A percentile compares a stretch with the other conserved stretches of the same genome.
Conservation (phyloP, 2,888 invertebrate species). For the Colletes collaris region DNA sequence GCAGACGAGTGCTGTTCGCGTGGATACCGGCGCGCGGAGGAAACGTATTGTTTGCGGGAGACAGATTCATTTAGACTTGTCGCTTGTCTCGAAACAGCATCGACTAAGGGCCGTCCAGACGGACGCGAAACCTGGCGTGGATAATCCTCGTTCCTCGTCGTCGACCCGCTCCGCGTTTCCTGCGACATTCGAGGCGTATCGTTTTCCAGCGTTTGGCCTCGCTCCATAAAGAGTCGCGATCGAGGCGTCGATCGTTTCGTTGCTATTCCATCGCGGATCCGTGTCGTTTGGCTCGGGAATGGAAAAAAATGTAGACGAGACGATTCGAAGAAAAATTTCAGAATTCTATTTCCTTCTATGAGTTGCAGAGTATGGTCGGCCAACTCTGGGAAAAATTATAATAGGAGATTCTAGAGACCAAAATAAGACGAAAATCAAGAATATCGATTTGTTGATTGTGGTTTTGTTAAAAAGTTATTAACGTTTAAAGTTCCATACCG, state of each 20-base stretch:
- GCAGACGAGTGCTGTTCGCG: slow-evolving; percentile 33
- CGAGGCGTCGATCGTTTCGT: slow-evolving; percentile 35
- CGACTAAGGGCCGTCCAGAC: slow-evolving; percentile 53
- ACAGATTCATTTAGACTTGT: slow-evolving; percentile 70
- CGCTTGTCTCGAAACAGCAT: slow-evolving; percentile 51
- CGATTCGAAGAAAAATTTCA: too few species aligned
- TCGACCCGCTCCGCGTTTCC: slow-evolving; percentile 6
- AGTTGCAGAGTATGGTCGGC: too few species aligned
- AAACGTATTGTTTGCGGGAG: slow-evolving; percentile 64
- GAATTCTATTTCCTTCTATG: too few species aligned
- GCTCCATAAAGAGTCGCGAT: slow-evolving; percentile 29
- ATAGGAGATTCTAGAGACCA: too few species aligned
- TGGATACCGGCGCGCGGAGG: slow-evolving; percentile 23
- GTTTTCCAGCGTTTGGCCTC: slow-evolving; percentile 30
- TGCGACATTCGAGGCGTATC: slow-evolving; percentile 26
- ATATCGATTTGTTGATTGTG: too few species aligned
- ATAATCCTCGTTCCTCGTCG: slow-evolving; percentile 26
- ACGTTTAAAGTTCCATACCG: too few species aligned
- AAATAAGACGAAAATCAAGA: too few species aligned
- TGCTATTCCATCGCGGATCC: slow-evolving; percentile 1
- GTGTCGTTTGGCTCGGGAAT: too few species aligned
- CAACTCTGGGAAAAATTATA: too few species aligned
- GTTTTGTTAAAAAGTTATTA: too few species aligned
- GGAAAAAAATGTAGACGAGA: too few species aligned
- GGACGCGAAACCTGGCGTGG: slow-evolving; percentile 21